Base-by-base conservation (phyloP, 2,113 vertebrate species). In the Callopanchax toddi region DNA sequence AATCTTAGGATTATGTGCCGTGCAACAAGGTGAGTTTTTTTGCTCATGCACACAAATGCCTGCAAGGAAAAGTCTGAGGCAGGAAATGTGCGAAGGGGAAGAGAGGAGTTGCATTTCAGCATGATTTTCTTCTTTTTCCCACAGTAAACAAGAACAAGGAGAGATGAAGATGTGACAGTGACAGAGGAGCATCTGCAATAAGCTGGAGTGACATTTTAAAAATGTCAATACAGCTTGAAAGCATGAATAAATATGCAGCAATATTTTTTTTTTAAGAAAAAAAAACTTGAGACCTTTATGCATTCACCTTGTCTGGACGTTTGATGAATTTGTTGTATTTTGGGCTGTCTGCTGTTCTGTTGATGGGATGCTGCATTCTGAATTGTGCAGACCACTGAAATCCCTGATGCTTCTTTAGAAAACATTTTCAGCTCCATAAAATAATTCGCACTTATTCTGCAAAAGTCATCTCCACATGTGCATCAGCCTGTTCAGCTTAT, bases 1-100 rank as follows among this genome's bases (percentile, higher is more conserved):
- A 39, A 71, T 76, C 49, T 86, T 73, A 82, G 50, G 56, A 70
- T 82, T 57, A 50, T 61, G 26, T 57, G 74, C 32, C 1, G 25
- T 10, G 52, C 63, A 82, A 54, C 65, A 79, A 81, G 83, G 80
- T 82, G 60, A 71, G 60, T 58, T 68, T 32, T 32, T 69, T 34
- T 72, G 64, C 75, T 68, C 39, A n/a, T 56, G 44, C 63, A 83
- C 48, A 72, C 29, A 32, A 32, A 40, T 61, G 64, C 44, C 78
- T 67, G 57, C 18, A 60, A 71, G 68, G 48, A 6, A n/a, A 67
- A 52, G 55, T 73, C 67, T 52, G 50, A 12, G 45, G 45, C 36
- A 26, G 49, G 10, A 60, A 57, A 75, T 22, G 43, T 3, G 67
- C 9, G 6, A 59, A 50, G 58, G n/a, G 20, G 46, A 58, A 18